Conservation (phyloP, 2,113 vertebrate genomes). For the cat (Felis catus) region DNA sequence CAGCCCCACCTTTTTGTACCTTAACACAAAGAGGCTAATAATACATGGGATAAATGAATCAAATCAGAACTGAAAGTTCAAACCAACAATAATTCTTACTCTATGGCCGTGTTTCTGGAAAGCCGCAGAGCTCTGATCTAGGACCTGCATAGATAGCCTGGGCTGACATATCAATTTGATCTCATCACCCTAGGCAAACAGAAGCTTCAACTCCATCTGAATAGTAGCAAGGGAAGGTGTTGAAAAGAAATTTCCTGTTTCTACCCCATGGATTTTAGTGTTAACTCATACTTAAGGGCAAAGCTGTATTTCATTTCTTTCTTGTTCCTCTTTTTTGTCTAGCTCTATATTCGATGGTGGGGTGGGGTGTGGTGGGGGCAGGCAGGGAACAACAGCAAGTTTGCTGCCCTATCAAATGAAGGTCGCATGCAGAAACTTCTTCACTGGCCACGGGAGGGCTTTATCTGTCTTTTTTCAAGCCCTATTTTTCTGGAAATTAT, state of each 20-base stretch:
- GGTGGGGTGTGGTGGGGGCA: too few species aligned
- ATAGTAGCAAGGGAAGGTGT: background rate
- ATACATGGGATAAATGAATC: conserved; percentile 32
- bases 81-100: conserved; percentile 47
- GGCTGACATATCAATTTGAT: conserved; percentile 51
- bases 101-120: conserved; percentile 32
- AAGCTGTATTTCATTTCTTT: background rate
- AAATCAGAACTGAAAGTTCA: conserved; percentile 65
- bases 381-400: background rate
- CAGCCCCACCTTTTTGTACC: background rate
- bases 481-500: background rate
- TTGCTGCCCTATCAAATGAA: background rate
- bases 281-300: background rate
- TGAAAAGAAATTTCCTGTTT: conserved; percentile 8
- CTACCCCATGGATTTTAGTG: background rate
- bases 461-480: conserved; percentile 26
- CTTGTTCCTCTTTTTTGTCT: background rate
- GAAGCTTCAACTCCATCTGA: background rate
- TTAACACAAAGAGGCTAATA: conserved; percentile 48
- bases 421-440: background rate
- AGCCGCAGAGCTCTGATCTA: conserved; percentile 50
- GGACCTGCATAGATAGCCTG: background rate
- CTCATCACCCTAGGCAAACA: conserved; percentile 57
- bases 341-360: background rate
- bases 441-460: background rate